Conservation (phyloP, 30 jellyfish, hydroid and myxozoan species). For the Aurelia aurita complex sp. Pacific region DNA sequence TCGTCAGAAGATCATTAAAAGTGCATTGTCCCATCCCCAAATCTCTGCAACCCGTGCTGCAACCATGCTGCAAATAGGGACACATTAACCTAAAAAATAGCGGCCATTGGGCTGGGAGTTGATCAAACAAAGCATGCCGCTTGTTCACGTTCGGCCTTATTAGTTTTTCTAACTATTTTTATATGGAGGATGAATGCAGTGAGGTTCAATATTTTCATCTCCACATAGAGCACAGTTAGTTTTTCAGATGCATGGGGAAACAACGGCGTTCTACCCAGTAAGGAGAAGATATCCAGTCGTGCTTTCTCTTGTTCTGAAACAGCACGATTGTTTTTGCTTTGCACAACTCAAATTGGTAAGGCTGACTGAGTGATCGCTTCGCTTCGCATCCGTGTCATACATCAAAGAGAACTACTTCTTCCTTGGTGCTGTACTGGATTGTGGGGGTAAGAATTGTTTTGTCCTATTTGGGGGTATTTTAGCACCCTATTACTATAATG, state of each 20-base stretch:
- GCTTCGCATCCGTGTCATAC: slow-evolving; percentile 38
- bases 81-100: neutral
- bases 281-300: slow-evolving; percentile 61
- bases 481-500: no score
- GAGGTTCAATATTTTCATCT: slow-evolving; percentile 54
- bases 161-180: slow-evolving; percentile 77
- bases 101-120: slow-evolving; percentile 52
- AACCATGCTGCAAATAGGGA: neutral
- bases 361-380: slow-evolving; percentile 33
- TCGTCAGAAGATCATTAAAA: no score
- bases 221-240: slow-evolving; percentile 62
- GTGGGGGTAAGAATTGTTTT: no score
- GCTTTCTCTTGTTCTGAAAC: slow-evolving; percentile 59
- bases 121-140: slow-evolving; percentile 59
- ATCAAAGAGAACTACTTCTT: neutral
- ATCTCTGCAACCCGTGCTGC: neutral
- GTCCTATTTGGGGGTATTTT: no score
- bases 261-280: slow-evolving; percentile 67
- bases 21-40: no score
- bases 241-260: slow-evolving; percentile 64
- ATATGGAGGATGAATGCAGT: slow-evolving; percentile 58
- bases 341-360: slow-evolving; percentile 54
- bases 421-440: no score
- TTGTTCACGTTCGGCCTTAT: slow-evolving; percentile 55
- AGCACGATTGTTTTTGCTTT: slow-evolving; percentile 68